A percentile compares a stretch with the other conserved stretches of the same genome.
Evolutionary conservation across 2,113 vertebrate genomes (phyloP).

Genomic region (Phrynocephalus versicolor): DNA sequence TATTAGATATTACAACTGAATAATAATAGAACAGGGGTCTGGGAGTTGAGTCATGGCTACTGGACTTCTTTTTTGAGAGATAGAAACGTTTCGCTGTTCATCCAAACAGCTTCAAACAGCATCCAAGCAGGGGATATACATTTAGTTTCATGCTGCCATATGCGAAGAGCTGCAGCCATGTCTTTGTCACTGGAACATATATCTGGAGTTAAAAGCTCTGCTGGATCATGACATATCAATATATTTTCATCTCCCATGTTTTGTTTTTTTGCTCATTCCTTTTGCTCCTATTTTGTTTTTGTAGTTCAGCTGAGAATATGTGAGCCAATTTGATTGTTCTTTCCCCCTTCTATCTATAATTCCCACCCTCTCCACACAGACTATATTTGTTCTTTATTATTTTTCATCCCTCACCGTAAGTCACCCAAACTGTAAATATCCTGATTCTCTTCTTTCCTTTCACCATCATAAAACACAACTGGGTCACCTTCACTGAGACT

Average conservation of each 20-base stretch:
- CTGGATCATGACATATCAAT: background rate
- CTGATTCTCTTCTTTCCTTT: background rate
- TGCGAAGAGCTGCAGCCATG: background rate
- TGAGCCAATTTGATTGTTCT: background rate
- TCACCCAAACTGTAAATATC: background rate
- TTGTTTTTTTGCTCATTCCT: background rate
- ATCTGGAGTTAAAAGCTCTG: background rate
- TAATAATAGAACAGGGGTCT: no score
- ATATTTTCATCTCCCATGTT: background rate
- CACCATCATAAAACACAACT: fast-evolving
- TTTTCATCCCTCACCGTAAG: background rate
- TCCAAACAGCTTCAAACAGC: no score
- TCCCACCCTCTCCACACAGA: background rate
- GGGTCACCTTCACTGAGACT: slow-evolving; percentile 23
- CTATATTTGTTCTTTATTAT: slow-evolving; percentile 20
- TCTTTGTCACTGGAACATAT: background rate
- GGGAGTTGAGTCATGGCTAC: no score
- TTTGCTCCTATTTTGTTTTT: fast-evolving
- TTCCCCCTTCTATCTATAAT: background rate
- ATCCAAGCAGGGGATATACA: background rate
- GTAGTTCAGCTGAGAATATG: fast-evolving
- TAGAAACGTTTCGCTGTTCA: no score
- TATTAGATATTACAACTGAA: background rate
- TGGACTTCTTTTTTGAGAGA: no score
- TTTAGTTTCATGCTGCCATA: background rate